Conservation (phyloP, 2,113 vertebrate genomes). For the Urocynchramus pylzowi region DNA sequence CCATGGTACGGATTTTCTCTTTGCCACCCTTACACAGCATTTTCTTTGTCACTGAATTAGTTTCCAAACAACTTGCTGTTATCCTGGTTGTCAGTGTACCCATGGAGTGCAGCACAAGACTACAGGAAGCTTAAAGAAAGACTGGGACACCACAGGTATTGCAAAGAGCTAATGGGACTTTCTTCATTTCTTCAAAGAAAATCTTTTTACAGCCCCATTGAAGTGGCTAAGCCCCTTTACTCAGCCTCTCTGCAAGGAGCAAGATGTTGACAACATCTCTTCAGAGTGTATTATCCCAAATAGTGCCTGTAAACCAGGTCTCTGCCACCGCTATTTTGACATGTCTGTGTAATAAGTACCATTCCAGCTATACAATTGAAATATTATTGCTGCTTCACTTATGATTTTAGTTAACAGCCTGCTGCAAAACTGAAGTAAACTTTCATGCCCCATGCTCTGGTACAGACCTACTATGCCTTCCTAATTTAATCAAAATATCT, state of each 20-base stretch:
- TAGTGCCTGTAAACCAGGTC: not conserved
- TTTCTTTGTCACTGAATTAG: conserved; percentile 2
- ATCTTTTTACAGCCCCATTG: not conserved
- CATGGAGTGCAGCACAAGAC: not conserved
- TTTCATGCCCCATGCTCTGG: not conserved
- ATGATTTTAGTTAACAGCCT: not conserved
- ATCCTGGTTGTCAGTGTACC: not conserved
- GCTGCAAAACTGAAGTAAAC: not conserved
- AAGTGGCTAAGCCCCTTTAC: not conserved
- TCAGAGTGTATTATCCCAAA: not conserved
- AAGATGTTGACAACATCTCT: not conserved
- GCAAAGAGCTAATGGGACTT: not conserved
- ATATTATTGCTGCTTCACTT: not conserved
- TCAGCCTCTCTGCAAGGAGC: not conserved
- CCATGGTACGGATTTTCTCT: not conserved
- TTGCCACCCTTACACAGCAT: not conserved
- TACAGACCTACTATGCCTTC: not conserved
- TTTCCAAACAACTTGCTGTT: not conserved
- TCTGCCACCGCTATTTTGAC: not conserved
- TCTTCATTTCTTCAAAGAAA: not conserved
- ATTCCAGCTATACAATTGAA: not conserved
- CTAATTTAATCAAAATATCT: not conserved
- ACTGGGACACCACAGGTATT: not conserved
- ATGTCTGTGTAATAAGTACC: not conserved
- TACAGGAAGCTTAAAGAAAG: not conserved